Percentiles rank a stretch among this genome's conserved stretches.
phyloP scores from a whole-genome alignment of 2,797 vertebrate genomes.

The Fundulus diaphanus region DNA sequence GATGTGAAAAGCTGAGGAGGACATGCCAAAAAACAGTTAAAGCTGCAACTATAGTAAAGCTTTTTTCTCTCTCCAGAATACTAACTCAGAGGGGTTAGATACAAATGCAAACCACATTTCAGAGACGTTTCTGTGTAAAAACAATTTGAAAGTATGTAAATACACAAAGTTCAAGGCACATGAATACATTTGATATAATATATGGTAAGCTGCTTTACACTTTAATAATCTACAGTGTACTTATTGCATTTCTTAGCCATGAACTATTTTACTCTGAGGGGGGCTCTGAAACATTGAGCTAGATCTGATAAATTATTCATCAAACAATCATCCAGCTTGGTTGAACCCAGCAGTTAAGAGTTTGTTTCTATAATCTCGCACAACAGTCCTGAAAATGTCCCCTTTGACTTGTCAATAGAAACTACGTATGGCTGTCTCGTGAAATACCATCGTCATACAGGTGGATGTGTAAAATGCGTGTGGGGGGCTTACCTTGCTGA shows the following conservation, averaged over 20 bases:
- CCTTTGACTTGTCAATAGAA: slow-evolving; percentile 2
- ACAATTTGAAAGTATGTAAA: not conserved
- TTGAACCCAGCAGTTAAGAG: slow-evolving; percentile 31
- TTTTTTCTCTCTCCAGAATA: not conserved
- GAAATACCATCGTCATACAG: slow-evolving; percentile 17
- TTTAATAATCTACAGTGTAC: not conserved
- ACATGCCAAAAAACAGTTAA: not conserved
- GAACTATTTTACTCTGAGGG: not conserved
- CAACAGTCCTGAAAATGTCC: slow-evolving; percentile 16
- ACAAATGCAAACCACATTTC: not conserved
- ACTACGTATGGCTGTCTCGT: slow-evolving; percentile 6
- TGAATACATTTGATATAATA: not conserved
- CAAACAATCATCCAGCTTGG: slow-evolving; percentile 22
- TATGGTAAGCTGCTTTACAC: not conserved
- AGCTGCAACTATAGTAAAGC: not conserved
- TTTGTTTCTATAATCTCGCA: slow-evolving; percentile 30
- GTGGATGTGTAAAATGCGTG: slow-evolving; percentile 13
- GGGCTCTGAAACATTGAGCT: slow-evolving; percentile 2
- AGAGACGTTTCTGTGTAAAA: not conserved
- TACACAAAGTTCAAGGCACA: not conserved
- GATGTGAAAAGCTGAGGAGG: not conserved
- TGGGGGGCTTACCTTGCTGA: slow-evolving; percentile 92
- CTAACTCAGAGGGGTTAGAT: not conserved
- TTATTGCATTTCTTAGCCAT: not conserved
- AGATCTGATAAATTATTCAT: slow-evolving; percentile 48